Conservation (phyloP, 2,888 invertebrate genomes). For the Ctena decussata region DNA sequence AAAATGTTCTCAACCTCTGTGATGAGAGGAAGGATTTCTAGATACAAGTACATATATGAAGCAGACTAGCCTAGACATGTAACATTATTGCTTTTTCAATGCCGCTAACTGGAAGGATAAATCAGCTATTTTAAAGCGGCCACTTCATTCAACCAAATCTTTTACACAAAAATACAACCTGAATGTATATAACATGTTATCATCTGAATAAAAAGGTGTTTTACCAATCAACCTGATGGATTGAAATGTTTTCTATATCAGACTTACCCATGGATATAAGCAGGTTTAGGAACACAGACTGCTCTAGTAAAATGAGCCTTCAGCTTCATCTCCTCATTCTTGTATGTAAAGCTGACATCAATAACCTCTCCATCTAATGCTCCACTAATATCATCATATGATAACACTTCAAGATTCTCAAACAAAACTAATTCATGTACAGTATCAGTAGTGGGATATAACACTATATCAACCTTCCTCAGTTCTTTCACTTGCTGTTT, state of each 20-base stretch:
- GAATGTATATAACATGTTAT: no score
- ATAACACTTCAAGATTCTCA: constrained; percentile 50
- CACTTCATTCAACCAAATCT: no score
- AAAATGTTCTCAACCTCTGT: no score
- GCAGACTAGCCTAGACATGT: no score
- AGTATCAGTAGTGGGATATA: constrained; percentile 39
- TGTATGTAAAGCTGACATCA: constrained; percentile 20
- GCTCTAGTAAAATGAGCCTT: constrained; percentile 50
- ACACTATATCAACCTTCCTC: constrained; percentile 45
- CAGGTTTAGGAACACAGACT: constrained; percentile 26
- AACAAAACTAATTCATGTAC: constrained; percentile 47
- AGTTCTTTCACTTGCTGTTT: background rate
- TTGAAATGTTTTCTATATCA: background rate
- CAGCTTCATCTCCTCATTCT: constrained; percentile 22
- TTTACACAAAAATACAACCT: no score
- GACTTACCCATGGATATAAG: constrained; percentile 60
- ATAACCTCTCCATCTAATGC: constrained; percentile 54
- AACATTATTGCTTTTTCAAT: no score
- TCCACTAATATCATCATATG: constrained; percentile 41
- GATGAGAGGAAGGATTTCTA: no score
- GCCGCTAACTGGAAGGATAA: no score
- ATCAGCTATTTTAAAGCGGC: no score
- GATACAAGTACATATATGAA: no score
- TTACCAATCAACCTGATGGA: no score
- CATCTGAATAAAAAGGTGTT: no score